A percentile compares a stretch with the other conserved stretches of the same genome.
phyloP scores from a whole-genome alignment of 2,888 invertebrate species.

The Blastobasis adustella region DNA sequence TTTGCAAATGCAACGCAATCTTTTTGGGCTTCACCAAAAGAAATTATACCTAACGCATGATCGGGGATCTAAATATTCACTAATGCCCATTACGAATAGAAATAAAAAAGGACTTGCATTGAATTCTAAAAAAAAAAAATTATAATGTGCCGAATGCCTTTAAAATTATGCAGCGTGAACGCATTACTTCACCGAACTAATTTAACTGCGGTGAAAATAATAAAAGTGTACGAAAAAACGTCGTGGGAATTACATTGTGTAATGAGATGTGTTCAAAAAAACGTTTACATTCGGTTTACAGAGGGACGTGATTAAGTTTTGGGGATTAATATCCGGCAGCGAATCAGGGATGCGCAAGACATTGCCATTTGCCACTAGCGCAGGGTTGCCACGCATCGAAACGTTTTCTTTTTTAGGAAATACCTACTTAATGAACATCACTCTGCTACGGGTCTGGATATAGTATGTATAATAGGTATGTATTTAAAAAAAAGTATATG shows the following conservation, averaged over 20 bases:
- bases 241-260: conserved; percentile 64
- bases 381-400: conserved; percentile 30
- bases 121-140: conserved; percentile 44
- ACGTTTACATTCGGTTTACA: conserved; percentile 48
- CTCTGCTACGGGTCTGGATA: too few species aligned
- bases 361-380: conserved; percentile 41
- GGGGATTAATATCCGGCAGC: conserved; percentile 65
- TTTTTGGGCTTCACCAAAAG: too few species aligned
- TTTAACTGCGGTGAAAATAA: conserved; percentile 40
- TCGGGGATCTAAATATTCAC: conserved; percentile 18
- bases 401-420: too few species aligned
- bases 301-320: conserved; percentile 61
- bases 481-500: too few species aligned
- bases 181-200: conserved; percentile 60
- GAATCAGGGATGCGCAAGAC: conserved; percentile 62
- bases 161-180: conserved; percentile 71
- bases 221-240: conserved; percentile 37
- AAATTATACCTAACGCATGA: conserved; percentile 20
- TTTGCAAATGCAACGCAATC: too few species aligned
- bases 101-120: conserved; percentile 31
- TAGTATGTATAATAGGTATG: too few species aligned
- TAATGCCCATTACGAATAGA: conserved; percentile 33
- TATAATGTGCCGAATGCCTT: conserved; percentile 28
- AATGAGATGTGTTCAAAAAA: conserved; percentile 60
- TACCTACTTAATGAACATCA: too few species aligned